Evolutionary conservation across 2,888 invertebrate genomes (phyloP).

Genomic region (Melinaea menophilus): DNA sequence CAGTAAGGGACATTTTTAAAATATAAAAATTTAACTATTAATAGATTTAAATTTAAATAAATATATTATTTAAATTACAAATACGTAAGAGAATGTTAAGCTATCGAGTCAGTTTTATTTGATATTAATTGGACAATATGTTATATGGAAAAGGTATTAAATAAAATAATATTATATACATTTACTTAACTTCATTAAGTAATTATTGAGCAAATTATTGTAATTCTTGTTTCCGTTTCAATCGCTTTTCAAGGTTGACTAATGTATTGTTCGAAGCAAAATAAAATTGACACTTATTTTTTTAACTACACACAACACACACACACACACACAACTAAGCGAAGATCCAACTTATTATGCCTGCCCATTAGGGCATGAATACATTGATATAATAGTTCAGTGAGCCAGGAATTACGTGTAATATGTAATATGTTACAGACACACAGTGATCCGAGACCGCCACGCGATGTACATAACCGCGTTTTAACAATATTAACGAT

Average conservation of each 20-base stretch:
- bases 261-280: not conserved
- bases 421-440: not conserved
- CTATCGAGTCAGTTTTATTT: too few species aligned
- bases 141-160: too few species aligned
- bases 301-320: too few species aligned
- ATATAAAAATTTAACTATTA: not conserved
- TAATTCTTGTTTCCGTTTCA: not conserved
- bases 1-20: not conserved
- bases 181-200: not conserved
- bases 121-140: too few species aligned
- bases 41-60: too few species aligned
- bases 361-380: not conserved
- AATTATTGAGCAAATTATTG: not conserved
- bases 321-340: too few species aligned
- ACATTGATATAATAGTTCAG: not conserved
- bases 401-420: not conserved
- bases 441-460: not conserved
- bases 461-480: not conserved
- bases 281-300: too few species aligned
- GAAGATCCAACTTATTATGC: not conserved
- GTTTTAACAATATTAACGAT: not conserved
- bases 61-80: too few species aligned
- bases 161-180: too few species aligned
- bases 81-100: too few species aligned
- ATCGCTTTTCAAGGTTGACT: not conserved